Conservation (phyloP, 2,797 vertebrate species). For the Hipposideros larvatus region DNA sequence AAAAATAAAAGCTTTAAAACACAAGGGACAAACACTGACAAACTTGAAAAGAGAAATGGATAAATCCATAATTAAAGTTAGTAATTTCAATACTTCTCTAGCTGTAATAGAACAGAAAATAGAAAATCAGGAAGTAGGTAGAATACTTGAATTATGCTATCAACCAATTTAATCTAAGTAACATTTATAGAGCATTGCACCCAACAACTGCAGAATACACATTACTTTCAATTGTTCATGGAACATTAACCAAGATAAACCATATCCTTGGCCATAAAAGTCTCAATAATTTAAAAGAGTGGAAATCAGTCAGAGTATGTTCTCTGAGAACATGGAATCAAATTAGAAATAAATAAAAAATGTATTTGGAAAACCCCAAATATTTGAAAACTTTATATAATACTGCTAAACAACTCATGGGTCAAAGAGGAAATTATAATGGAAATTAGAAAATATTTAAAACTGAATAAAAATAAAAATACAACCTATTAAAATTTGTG, state of each 20-base stretch:
- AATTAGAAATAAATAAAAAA: conserved; percentile 7
- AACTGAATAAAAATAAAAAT: neutral
- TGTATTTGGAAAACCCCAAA: neutral
- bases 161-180: conserved; percentile 24
- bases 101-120: neutral
- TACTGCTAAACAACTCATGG: neutral
- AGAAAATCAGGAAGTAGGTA: neutral
- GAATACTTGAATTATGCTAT: neutral
- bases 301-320: neutral
- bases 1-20: neutral
- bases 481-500: neutral
- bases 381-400: neutral
- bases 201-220: neutral
- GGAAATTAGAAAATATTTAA: neutral
- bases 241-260: conserved; percentile 4
- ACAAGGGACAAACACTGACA: neutral
- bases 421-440: neutral
- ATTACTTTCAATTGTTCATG: neutral
- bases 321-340: conserved; percentile 11
- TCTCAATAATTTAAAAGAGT: conserved; percentile 6
- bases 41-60: neutral
- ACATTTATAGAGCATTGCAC: neutral
- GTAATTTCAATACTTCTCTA: neutral
- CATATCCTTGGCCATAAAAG: conserved; percentile 4
- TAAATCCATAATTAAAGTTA: neutral